Conservation (phyloP, 2,797 vertebrate species). For the Manis pentadactyla region DNA sequence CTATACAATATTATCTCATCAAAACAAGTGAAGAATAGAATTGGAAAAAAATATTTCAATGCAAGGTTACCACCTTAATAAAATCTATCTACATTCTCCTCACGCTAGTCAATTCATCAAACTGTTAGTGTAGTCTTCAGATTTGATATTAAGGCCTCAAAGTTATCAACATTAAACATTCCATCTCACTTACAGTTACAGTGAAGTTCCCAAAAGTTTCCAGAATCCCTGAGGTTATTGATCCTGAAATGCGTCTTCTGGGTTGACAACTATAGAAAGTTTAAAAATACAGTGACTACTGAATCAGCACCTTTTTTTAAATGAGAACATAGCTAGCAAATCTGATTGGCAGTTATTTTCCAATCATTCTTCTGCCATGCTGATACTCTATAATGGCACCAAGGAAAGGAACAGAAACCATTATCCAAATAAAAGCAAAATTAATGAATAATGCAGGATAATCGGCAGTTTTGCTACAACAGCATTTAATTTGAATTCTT, state of each 20-base stretch:
- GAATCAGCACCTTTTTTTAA: conserved; percentile 58
- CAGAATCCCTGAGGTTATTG: conserved; percentile 14
- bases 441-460: neutral
- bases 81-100: neutral
- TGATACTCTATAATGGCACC: neutral
- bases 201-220: conserved; percentile 35
- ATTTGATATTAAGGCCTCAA: neutral
- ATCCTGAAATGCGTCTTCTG: neutral
- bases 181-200: neutral
- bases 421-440: conserved; percentile 27
- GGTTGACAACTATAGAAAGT: conserved; percentile 45
- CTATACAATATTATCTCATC: neutral
- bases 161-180: neutral
- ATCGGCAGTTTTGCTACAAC: conserved; percentile 38
- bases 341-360: neutral
- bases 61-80: neutral
- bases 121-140: neutral
- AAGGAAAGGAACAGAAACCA: neutral
- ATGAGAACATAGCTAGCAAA: neutral
- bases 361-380: neutral
- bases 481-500: conserved; percentile 45
- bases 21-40: neutral
- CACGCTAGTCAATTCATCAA: neutral
- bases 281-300: conserved; percentile 64
- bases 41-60: neutral